Evolutionary conservation across 1,140 invertebrate species (phyloP), one percentile per base, ranked within the genome.

Genomic region (Drosophila bocki): DNA sequence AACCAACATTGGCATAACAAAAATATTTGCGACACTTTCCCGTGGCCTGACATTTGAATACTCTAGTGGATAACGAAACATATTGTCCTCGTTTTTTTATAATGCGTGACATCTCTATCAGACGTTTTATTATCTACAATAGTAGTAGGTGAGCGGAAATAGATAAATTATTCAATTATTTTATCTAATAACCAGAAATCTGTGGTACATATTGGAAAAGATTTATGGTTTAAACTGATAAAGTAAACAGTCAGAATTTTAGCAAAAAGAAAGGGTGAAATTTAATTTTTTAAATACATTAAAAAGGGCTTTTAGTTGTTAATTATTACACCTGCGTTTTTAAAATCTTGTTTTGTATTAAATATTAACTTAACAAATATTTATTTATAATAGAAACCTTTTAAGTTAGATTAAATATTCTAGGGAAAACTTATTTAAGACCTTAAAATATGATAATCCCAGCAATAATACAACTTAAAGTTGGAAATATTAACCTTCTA

Each of bases 21-120:
- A 58, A 47, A 57, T 45, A 48, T 42, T 60, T 33, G 44, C 26
- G 75, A 77, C 72, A 76, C 35, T 77, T 67, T 54, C 45, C 6
- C 19, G 53, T 9, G 29, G 22, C 22, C 29, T 51, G 45, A 51
- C 35, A 76, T 56, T 56, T 50, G 39, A 67, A 77, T 77, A 78
- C 74, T 47, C 74, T 76, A 51, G 41, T 51, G 33, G 39, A 9
- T 12, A 19, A 33, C 6, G 26, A 22, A 54, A 39, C 33, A 39
- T 22, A 54, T 22, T 15, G 1, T 22, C 2, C 33, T 15, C 1
- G 22, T 54, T 54, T 50, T 54, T 54, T n/a, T 15, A 39, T 54
- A 37, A 9, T 9, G 11, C 7, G 35, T 41, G 35, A 22, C 64
- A 68, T 45, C 13, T 63, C 11, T 29, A 26, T 19, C 26, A 11